Evolutionary conservation across 1,140 invertebrate genomes (phyloP), one percentile per base, ranked within the genome.

Genomic region (Agrypnia vestita): DNA sequence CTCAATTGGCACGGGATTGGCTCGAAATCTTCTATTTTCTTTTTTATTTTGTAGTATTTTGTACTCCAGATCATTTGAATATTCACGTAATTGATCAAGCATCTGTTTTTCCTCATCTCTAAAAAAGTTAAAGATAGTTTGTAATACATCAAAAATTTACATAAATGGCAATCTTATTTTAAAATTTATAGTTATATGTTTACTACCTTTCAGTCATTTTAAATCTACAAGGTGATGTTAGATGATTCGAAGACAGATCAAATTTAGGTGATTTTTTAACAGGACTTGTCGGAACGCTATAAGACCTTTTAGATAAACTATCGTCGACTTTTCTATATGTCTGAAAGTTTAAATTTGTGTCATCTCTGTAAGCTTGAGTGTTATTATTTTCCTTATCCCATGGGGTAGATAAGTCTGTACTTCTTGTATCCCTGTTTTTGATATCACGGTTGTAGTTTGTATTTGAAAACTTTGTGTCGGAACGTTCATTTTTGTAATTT

Each of bases 151-250:
- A 3, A 35, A 35, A 1, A 35, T 35, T 35, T 35, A 13, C 8
- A 47, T 43, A 17, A 15, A 8, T 67, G 4, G 13, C 43, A 55
- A 74, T 17, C 17, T 19, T 35, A 35, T 35, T 35, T 35, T 17
- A 19, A 21, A 47, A 25, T 77, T 46, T 15, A 1, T 1, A 47
- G 3, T 13, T 21, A 8, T 11, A 35, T 59, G 47, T 46, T 61
- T 87, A 93, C 93, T 87, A 93, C 93, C 92, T 91, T 80, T 92
- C 86, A 1, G 92, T 93, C 90, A 94, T 93, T 85, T 90, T 90
- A 86, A 94, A 94, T 15, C 93, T 92, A 83, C 93, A 92, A 0
- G 92, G 91, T 61, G 92, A 87, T 0, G 92, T 93, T 21, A 91
- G 87, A 85, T 86, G 86, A 69, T 86, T 84, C 76, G 86, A 86